Percentiles rank a stretch among this genome's conserved stretches.
These are phyloP conservation scores for Platyscapa corneri DNA, from an alignment of 1,140 invertebrate genomes.

Conservation along the genomic window DNA sequence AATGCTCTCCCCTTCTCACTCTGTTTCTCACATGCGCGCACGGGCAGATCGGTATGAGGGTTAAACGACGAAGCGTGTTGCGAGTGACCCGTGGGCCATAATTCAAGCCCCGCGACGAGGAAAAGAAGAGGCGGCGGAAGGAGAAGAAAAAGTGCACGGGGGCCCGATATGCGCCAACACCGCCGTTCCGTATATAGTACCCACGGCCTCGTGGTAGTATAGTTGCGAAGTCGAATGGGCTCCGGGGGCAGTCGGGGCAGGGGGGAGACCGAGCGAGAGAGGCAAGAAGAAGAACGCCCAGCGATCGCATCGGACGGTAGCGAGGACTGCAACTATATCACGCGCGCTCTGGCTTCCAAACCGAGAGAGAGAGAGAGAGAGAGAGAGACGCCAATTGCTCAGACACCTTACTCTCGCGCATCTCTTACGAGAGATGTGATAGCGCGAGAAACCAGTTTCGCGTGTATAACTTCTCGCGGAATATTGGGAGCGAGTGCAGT, in stretches of 20 bases:
- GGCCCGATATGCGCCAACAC: conserved; percentile 1
- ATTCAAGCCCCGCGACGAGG: conserved; percentile 60
- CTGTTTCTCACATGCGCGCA: not conserved
- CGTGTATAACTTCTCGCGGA: not conserved
- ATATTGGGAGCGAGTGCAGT: not conserved
- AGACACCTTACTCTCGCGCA: conserved; percentile 46
- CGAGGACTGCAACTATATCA: conserved; percentile 60
- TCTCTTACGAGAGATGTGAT: not conserved
- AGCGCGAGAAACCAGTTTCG: conserved; percentile 38
- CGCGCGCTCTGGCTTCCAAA: conserved; percentile 22
- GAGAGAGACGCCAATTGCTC: conserved; percentile 33
- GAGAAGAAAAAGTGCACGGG: conserved; percentile 26
- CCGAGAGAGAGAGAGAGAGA: not conserved
- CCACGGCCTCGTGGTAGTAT: not conserved
- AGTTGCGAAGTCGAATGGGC: not conserved
- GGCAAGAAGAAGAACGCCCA: conserved; percentile 61
- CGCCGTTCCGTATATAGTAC: not conserved
- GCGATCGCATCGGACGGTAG: conserved; percentile 67
- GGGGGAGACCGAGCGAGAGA: not conserved
- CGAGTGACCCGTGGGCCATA: conserved; percentile 70
- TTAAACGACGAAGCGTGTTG: conserved; percentile 75
- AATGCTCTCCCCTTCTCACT: conserved; percentile 60
- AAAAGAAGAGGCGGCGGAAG: conserved; percentile 16
- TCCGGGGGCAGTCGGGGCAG: no score
- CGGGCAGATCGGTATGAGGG: conserved; percentile 64